These are phyloP conservation scores for Temnopleurus reevesii DNA, from an alignment of 53 echinoderm and acorn worm genomes.

Conservation along the genomic window DNA sequence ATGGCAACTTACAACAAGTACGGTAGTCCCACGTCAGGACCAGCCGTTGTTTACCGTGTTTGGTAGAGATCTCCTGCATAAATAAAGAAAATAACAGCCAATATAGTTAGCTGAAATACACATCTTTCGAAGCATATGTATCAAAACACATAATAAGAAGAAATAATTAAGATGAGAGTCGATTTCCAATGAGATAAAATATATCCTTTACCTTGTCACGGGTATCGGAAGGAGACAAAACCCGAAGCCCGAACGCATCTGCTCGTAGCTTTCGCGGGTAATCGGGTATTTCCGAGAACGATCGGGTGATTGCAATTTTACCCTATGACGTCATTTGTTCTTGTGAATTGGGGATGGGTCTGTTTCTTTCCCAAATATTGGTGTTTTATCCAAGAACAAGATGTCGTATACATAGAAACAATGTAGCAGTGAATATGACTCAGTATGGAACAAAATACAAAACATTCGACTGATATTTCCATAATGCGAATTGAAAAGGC, in stretches of 20 bases:
- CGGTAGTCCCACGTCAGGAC: slow-evolving; percentile 92
- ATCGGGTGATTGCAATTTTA: slow-evolving; percentile 22
- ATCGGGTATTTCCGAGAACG: slow-evolving; percentile 16
- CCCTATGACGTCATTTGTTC: slow-evolving; percentile 35
- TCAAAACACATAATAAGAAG: neutral
- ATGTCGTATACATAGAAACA: too few species aligned
- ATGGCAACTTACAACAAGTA: slow-evolving; percentile 89
- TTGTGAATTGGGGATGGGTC: too few species aligned
- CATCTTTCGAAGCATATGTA: slow-evolving; percentile 12
- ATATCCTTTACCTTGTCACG: slow-evolving; percentile 51
- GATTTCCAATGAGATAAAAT: slow-evolving; percentile 14
- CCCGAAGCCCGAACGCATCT: neutral
- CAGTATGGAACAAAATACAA: too few species aligned
- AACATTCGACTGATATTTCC: too few species aligned
- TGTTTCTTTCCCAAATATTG: too few species aligned
- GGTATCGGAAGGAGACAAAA: slow-evolving; percentile 56
- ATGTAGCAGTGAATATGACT: too few species aligned
- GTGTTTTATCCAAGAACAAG: too few species aligned
- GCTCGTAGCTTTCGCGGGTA: slow-evolving; percentile 1
- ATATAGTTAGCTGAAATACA: slow-evolving; percentile 35
- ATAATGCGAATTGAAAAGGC: too few species aligned
- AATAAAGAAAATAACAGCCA: slow-evolving; percentile 10
- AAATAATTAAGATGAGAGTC: slow-evolving; percentile 13
- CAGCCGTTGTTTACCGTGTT: slow-evolving; percentile 79
- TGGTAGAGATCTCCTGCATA: slow-evolving; percentile 57